phyloP scores from a whole-genome alignment of 1,140 invertebrate species.

The Saxidomus purpurata region DNA sequence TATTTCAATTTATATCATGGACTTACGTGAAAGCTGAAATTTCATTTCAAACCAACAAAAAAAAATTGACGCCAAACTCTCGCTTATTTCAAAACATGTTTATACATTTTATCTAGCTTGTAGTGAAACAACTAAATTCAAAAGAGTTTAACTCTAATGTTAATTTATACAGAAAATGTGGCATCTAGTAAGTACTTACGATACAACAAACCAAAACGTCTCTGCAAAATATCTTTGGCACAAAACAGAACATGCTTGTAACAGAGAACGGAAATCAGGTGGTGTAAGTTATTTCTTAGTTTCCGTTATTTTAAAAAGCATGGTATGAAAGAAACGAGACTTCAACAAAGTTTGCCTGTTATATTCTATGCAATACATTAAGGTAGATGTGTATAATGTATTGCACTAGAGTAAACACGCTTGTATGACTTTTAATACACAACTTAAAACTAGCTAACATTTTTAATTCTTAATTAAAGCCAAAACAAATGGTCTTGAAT shows the following conservation, averaged over 20 bases:
- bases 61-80: background rate
- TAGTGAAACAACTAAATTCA: too few relatives aligned
- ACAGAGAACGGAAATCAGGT: background rate
- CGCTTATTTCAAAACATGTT: background rate
- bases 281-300: background rate
- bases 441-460: background rate
- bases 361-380: slow-evolving; percentile 12
- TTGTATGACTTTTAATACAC: background rate
- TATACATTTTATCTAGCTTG: too few relatives aligned
- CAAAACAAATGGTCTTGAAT: too few relatives aligned
- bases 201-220: background rate
- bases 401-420: background rate
- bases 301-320: background rate
- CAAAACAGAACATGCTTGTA: background rate
- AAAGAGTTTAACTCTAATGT: too few relatives aligned
- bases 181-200: background rate
- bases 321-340: slow-evolving; percentile 27
- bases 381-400: background rate
- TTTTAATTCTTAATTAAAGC: too few relatives aligned
- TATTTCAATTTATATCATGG: background rate
- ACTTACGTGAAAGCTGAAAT: background rate
- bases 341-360: background rate
- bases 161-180: too few relatives aligned
- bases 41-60: background rate
- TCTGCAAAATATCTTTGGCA: background rate